Evolutionary conservation across 2,888 invertebrate genomes (phyloP), one percentile per base, ranked within the genome.

Genomic region (Graphium colonna): DNA sequence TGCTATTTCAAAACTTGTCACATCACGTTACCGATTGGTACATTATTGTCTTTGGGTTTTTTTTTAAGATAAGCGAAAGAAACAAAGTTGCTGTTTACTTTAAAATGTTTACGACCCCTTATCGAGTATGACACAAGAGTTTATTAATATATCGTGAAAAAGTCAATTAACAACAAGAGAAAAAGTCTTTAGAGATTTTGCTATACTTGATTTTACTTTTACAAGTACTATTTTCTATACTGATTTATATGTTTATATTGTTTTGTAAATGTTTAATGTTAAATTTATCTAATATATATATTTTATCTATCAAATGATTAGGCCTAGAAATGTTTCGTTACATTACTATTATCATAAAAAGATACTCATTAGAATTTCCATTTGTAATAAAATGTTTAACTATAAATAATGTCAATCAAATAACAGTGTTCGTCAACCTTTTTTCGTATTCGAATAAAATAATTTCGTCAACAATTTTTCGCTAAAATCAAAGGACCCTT

Each of bases 1-100:
- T 51, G 26, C 51, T 44, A 44, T 38, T 51, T 44, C 39, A 44
- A 51, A 51, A 28, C 43, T 44, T 42, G 18, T 39, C 39, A 17
- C 16, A 4, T 7, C 7, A 39, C 36, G 36, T 43, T 44, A 51
- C 3, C 3, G 38, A 39, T 39, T n/a, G 9, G n/a, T 4, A 17
- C 17, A 18, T 28, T 31, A 18, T 26, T 10, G 42, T 21, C 2
- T 33, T 7, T 10, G 9, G 18, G 18, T 41, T 17, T 9, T 40
- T 40, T 40, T 48, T 41, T n/a, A 21, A 39, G 40, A 48, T 40
- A 40, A 40, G 28, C 4, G 36, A 46, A 46, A 47, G 21, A 7
- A 31, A 9, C 31, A 31, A 31, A 31, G 31, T 26, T 13, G 26
- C 15, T 10, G 3, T 31, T 31, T 39, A 48, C 40, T 26, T 39